Conservation (phyloP, 2,797 vertebrate genomes). For the Sebastes hubbsi region DNA sequence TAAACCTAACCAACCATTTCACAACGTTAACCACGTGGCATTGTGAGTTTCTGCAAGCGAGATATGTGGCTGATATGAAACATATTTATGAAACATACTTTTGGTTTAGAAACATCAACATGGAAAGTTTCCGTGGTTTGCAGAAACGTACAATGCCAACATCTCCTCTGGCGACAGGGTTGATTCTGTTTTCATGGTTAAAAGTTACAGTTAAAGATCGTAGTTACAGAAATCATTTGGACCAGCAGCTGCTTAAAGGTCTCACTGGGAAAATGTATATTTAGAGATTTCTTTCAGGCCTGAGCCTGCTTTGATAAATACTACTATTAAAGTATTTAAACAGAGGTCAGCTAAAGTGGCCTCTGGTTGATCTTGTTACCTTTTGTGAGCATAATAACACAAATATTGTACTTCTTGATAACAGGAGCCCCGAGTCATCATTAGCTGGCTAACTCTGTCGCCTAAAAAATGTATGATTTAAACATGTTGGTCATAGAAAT, state of each 20-base stretch:
- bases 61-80: background rate
- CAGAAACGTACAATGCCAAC: fast-evolving
- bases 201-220: no score
- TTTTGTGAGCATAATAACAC: background rate
- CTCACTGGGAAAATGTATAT: background rate
- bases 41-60: background rate
- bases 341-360: background rate
- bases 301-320: background rate
- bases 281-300: background rate
- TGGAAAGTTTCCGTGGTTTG: no score
- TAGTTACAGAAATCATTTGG: background rate
- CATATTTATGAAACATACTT: background rate
- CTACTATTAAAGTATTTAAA: background rate
- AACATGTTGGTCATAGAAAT: background rate
- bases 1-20: no score
- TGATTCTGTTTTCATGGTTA: background rate
- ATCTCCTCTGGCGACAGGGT: fast-evolving
- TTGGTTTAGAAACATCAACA: background rate
- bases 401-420: background rate
- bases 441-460: background rate
- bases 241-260: background rate
- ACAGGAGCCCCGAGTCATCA: background rate
- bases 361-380: background rate
- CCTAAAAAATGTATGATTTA: background rate
- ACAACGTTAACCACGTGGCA: background rate